Percentiles rank a stretch among this genome's conserved stretches.
Conservation (phyloP, 2,113 vertebrate genomes). For the Numenius arquata region DNA sequence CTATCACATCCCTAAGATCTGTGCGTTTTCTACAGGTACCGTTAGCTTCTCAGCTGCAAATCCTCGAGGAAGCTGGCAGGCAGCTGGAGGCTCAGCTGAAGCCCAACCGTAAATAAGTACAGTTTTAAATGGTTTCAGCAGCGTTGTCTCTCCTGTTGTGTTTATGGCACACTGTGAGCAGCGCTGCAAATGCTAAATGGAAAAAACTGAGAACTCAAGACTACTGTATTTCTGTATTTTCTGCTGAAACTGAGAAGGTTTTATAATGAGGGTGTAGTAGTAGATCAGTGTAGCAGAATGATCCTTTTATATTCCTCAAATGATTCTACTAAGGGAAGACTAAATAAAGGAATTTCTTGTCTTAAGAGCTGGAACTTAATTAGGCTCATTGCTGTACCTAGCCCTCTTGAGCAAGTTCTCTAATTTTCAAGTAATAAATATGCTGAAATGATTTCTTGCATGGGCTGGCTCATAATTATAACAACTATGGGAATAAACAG, state of each 20-base stretch:
- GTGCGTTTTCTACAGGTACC: not conserved
- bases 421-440: conserved; percentile 8
- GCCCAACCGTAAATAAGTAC: not conserved
- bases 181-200: not conserved
- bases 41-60: not conserved
- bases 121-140: not conserved
- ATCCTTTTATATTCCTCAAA: not conserved
- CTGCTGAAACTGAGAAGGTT: not conserved
- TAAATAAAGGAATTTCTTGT: not conserved
- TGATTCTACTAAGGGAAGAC: not conserved
- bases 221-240: not conserved
- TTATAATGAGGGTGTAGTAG: not conserved
- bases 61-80: not conserved
- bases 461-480: not conserved
- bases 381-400: not conserved
- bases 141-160: not conserved
- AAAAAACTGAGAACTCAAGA: not conserved
- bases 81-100: not conserved
- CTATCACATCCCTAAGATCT: not conserved
- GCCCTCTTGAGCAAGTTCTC: not conserved
- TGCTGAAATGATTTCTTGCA: not conserved
- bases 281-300: not conserved
- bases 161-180: not conserved
- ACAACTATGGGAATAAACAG: not conserved
- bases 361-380: not conserved